Evolutionary conservation across 2,888 invertebrate genomes (phyloP).

Genomic region (Ischnus inquisitorius): DNA sequence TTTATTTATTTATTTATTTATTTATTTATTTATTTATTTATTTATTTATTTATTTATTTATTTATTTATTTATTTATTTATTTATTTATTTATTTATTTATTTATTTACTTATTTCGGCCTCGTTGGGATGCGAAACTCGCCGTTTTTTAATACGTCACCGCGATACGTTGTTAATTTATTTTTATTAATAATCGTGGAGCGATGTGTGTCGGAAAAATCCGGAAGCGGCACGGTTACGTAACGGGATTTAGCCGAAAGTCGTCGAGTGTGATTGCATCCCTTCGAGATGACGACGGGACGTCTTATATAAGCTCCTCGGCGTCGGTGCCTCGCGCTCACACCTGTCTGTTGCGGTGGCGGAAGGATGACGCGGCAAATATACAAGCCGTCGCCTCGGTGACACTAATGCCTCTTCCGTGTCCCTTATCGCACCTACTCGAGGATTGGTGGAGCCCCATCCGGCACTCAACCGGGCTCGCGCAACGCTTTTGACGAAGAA

Average conservation of each 20-base stretch:
- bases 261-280: constrained; percentile 59
- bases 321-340: constrained; percentile 47
- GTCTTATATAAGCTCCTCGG: constrained; percentile 53
- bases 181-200: constrained; percentile 39
- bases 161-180: background rate
- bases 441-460: constrained; percentile 61
- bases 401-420: constrained; percentile 73
- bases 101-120: background rate
- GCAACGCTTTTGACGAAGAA: constrained; percentile 60
- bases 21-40: background rate
- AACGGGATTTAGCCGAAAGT: constrained; percentile 63
- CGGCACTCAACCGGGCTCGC: constrained; percentile 66
- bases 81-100: background rate
- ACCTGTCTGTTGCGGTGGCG: constrained; percentile 71
- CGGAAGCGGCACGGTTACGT: constrained; percentile 51
- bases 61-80: no score
- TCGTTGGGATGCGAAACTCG: background rate
- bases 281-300: constrained; percentile 54
- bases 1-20: background rate
- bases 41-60: background rate
- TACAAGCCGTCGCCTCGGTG: constrained; percentile 72
- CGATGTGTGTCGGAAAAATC: constrained; percentile 41
- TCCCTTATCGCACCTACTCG: constrained; percentile 71
- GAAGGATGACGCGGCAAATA: constrained; percentile 74
- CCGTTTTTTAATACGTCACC: background rate